Conservation (phyloP, 2,113 vertebrate species). For the Setophaga petechia region DNA sequence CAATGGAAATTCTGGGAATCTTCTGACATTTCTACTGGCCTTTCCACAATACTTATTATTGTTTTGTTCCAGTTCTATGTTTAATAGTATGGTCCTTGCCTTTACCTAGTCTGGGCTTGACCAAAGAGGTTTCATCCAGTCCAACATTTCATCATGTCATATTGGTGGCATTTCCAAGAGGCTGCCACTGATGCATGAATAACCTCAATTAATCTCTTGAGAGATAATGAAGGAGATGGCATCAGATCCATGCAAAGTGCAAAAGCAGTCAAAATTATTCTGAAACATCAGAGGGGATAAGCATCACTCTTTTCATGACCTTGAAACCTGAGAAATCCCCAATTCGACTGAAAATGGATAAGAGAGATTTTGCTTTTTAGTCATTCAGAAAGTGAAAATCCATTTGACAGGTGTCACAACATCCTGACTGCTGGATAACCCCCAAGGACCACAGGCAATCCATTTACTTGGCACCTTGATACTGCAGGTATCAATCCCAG, state of each 20-base stretch:
- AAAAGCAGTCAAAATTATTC: constrained; percentile 31
- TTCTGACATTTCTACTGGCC: neutral
- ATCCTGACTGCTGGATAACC: constrained; percentile 42
- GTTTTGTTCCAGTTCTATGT: neutral
- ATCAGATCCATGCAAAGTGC: neutral
- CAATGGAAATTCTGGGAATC: neutral
- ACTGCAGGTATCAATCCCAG: neutral
- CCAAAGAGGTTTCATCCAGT: neutral
- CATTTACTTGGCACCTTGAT: neutral
- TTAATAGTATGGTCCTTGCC: neutral
- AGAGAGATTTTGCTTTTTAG: constrained; percentile 43
- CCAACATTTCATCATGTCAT: neutral
- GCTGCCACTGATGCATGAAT: neutral
- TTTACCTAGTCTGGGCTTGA: neutral
- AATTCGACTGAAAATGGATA: constrained; percentile 56
- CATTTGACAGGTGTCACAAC: constrained; percentile 67
- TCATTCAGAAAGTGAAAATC: constrained; percentile 55
- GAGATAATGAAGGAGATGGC: neutral
- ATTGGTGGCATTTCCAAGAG: neutral
- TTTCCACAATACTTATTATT: neutral
- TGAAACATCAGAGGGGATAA: constrained; percentile 15
- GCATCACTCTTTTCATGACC: constrained; percentile 45
- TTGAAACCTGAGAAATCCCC: constrained; percentile 70
- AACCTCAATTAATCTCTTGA: neutral
- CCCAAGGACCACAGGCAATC: neutral